Evolutionary conservation across 2,797 vertebrate species (phyloP).

Genomic region (Microctenopoma stevenorrisi): DNA sequence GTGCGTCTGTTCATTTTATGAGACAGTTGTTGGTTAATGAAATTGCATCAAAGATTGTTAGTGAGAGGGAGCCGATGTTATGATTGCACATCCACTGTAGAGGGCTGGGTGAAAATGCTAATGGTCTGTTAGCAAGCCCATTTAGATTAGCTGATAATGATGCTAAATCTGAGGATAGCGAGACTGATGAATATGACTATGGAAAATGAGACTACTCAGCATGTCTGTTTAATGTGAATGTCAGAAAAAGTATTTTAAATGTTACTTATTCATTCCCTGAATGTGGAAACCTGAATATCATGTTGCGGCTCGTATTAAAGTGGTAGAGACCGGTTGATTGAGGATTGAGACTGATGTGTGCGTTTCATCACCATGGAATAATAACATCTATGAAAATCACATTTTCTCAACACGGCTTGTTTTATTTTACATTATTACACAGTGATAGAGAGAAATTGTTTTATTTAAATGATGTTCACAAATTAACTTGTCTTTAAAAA

Average conservation of each 20-base stretch:
- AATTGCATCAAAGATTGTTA: conserved; percentile 18
- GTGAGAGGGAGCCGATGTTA: conserved; percentile 13
- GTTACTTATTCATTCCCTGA: too few species aligned
- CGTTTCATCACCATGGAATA: too few species aligned
- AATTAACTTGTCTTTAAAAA: too few species aligned
- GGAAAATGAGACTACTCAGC: conserved; percentile 27
- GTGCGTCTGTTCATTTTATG: background rate
- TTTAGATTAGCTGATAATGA: conserved; percentile 55
- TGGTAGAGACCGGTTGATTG: too few species aligned
- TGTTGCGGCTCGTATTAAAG: background rate
- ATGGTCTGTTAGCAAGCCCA: conserved; percentile 42
- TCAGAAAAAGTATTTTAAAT: conserved; percentile 14
- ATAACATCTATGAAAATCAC: background rate
- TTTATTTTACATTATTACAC: background rate
- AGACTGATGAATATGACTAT: conserved; percentile 22
- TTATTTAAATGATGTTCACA: too few species aligned
- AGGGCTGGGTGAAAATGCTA: conserved; percentile 25
- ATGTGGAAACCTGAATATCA: too few species aligned
- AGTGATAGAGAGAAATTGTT: too few species aligned
- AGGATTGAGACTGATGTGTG: background rate
- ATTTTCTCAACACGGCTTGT: background rate
- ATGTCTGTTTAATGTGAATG: conserved; percentile 37
- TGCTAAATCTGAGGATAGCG: conserved; percentile 18
- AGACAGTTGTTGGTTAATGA: conserved; percentile 17
- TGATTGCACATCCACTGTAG: conserved; percentile 30